Evolutionary conservation across 2,888 invertebrate species (phyloP), one percentile per base, ranked within the genome.

Genomic region (Diarsia dahlii): DNA sequence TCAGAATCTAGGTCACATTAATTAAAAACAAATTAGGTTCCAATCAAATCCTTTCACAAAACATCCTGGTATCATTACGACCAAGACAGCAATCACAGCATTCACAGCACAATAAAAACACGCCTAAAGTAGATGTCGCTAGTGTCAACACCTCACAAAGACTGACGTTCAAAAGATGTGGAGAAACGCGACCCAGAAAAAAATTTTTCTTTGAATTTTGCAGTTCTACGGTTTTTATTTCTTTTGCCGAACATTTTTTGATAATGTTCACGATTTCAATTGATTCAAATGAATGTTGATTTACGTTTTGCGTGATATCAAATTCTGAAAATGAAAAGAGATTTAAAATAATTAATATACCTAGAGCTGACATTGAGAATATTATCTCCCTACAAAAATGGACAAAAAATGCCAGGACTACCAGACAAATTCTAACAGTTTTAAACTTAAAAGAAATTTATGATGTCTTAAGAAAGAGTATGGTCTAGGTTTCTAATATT

Each of bases 181-280:
- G 71, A 45, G n/a, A 77, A 87, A 82, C 52, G 73, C 81, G 87
- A 80, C 87, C 88, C 72, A 87, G 87, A 86, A n/a, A n/a, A n/a
- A n/a, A 84, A 67, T 56, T 72, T 62, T 67, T 75, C 74, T 79
- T 85, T 86, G 77, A 79, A 81, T 67, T 12, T n/a, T 12, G 23
- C 28, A 23, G 69, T 74, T 64, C 63, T 62, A 63, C 13, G 23
- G n/a, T 46, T 65, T 78, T 67, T 78, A 74, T 66, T 74, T 66
- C 45, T 74, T 77, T 76, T 73, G 12, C 23, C 62, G 10, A 84
- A 70, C 46, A 15, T 15, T 72, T 76, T 84, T 81, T 46, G 76
- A 64, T 78, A 74, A 88, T 78, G 79, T 80, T 63, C 63, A 74
- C 64, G 60, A 76, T 87, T 84, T 79, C 28, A 77, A 80, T 84